A percentile compares a stretch with the other conserved stretches of the same genome.
phyloP scores from a whole-genome alignment of 2,888 invertebrate species.

The Phyllotreta striolata region DNA sequence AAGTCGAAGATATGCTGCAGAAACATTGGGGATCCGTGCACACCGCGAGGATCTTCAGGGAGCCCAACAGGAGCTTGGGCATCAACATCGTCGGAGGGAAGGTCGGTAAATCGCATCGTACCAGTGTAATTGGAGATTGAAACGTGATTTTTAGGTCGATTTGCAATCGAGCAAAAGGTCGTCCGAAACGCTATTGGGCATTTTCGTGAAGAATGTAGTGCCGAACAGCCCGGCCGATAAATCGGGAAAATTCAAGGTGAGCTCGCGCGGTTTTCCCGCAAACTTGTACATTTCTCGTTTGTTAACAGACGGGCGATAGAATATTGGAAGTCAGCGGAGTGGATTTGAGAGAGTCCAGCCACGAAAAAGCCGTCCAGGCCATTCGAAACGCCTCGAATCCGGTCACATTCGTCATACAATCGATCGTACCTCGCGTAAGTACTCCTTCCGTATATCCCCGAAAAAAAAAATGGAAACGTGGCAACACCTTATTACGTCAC shows the following conservation, averaged over 20 bases:
- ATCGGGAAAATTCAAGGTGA: slow-evolving; percentile 85
- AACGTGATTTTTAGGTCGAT: slow-evolving; percentile 68
- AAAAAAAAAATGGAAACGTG: too few species aligned
- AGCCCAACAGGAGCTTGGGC: slow-evolving; percentile 84
- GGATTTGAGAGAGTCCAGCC: slow-evolving; percentile 89
- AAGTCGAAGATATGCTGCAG: slow-evolving; percentile 64
- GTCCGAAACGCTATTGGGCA: slow-evolving; percentile 80
- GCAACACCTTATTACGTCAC: too few species aligned
- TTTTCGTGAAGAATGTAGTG: slow-evolving; percentile 97
- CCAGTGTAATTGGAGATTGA: not conserved
- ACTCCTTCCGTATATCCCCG: too few species aligned
- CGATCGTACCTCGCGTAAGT: slow-evolving; percentile 77
- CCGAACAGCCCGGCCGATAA: slow-evolving; percentile 93
- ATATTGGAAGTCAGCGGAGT: slow-evolving; percentile 91
- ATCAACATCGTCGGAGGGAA: slow-evolving; percentile 98
- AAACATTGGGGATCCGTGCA: slow-evolving; percentile 88
- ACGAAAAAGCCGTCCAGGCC: slow-evolving; percentile 93
- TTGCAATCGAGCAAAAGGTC: slow-evolving; percentile 70
- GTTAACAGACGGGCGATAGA: slow-evolving; percentile 80
- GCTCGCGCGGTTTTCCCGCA: slow-evolving; percentile 26
- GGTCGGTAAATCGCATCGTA: slow-evolving; percentile 61
- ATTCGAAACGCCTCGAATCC: slow-evolving; percentile 91
- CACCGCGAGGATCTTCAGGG: slow-evolving; percentile 75
- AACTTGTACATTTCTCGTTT: too few species aligned
- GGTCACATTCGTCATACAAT: slow-evolving; percentile 90